Evolutionary conservation across 2,888 invertebrate species (phyloP).

Genomic region (Allophyes oxyacanthae): DNA sequence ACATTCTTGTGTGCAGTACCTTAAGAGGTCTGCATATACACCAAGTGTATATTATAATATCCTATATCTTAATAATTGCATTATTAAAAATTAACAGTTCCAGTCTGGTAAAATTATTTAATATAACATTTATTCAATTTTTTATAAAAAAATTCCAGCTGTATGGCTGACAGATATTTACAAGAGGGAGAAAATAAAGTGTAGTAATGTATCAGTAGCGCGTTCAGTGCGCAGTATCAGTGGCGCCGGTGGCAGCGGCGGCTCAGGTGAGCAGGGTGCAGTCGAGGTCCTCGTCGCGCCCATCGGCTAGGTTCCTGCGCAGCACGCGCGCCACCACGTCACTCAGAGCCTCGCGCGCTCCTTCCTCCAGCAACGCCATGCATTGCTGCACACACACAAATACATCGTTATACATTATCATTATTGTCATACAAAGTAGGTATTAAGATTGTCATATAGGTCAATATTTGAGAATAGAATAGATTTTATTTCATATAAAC

Average conservation of each 20-base stretch:
- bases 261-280: slow-evolving; percentile 96
- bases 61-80: slow-evolving; percentile 33
- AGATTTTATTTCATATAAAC: no score
- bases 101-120: slow-evolving; percentile 40
- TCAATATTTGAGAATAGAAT: no score
- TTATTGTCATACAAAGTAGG: no score
- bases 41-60: slow-evolving; percentile 25
- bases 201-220: slow-evolving; percentile 18
- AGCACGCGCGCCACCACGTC: slow-evolving; percentile 97
- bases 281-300: slow-evolving; percentile 97
- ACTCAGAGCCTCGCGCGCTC: slow-evolving; percentile 95
- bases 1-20: slow-evolving; percentile 9
- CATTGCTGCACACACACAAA: slow-evolving; percentile 89
- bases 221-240: background rate
- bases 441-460: no score
- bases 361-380: slow-evolving; percentile 93
- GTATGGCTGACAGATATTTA: slow-evolving; percentile 44
- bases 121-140: slow-evolving; percentile 38
- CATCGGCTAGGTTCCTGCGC: slow-evolving; percentile 94
- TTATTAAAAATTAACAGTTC: slow-evolving; percentile 37
- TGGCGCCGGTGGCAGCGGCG: background rate
- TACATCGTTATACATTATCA: background rate
- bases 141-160: slow-evolving; percentile 46
- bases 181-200: slow-evolving; percentile 31
- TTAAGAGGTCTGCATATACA: slow-evolving; percentile 9